Evolutionary conservation across 2,113 vertebrate species (phyloP).

Genomic region (Pachycephala philippinensis): DNA sequence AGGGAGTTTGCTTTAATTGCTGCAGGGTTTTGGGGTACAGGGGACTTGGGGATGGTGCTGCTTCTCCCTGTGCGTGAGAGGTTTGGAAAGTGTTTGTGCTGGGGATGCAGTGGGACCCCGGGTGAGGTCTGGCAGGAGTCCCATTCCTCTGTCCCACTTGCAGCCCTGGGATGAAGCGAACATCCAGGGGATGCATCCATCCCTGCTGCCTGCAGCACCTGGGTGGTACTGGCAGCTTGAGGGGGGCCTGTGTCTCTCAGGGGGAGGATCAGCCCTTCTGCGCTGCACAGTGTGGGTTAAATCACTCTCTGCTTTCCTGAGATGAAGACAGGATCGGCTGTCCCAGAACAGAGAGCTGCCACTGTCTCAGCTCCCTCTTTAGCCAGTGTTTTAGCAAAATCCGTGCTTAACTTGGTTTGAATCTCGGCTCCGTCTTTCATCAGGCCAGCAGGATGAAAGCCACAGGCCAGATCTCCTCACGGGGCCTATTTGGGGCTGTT

Average conservation of each 20-base stretch:
- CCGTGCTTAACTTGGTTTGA: not conserved
- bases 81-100: not conserved
- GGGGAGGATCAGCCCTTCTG: not conserved
- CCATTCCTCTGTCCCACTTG: not conserved
- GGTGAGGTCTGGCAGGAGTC: not conserved
- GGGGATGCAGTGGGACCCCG: not conserved
- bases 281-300: rapidly evolving
- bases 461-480: not conserved
- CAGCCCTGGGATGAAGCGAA: not conserved
- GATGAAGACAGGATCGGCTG: rapidly evolving
- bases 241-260: rapidly evolving
- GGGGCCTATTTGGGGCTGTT: not conserved
- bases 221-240: not conserved
- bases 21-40: not conserved
- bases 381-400: not conserved
- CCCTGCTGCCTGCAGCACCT: not conserved
- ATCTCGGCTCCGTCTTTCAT: not conserved
- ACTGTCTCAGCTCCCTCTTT: not conserved
- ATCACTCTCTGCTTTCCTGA: not conserved
- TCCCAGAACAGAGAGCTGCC: not conserved
- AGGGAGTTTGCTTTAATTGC: not conserved
- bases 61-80: rapidly evolving
- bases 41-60: not conserved
- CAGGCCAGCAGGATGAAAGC: not conserved
- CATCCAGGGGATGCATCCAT: no score